Evolutionary conservation across 2,797 vertebrate genomes (phyloP).

Genomic region (Lepus townsendii): DNA sequence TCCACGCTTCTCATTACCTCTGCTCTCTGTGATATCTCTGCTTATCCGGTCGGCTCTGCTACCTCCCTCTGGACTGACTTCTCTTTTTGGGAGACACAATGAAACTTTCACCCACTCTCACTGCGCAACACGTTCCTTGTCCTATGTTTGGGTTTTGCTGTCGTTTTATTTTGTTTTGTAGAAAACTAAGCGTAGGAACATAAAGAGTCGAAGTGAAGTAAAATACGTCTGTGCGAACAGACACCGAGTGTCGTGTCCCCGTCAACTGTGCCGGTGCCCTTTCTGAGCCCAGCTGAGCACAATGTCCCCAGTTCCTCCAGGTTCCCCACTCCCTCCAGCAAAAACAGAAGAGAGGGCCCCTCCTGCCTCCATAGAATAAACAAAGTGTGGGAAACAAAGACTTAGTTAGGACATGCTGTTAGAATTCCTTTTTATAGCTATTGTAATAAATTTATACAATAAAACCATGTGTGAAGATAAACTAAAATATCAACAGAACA

Average conservation of each 20-base stretch:
- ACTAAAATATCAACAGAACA: neutral
- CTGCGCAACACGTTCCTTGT: neutral
- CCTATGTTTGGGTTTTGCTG: neutral
- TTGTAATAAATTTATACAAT: slow-evolving; percentile 17
- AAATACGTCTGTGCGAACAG: neutral
- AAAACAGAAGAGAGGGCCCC: neutral
- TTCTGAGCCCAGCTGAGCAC: neutral
- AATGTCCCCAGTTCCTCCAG: neutral
- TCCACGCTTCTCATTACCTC: neutral
- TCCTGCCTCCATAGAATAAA: neutral
- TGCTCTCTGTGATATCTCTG: neutral
- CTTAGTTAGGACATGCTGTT: neutral
- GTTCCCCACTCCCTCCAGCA: neutral
- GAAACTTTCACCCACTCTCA: slow-evolving; percentile 22
- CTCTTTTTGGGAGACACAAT: slow-evolving; percentile 35
- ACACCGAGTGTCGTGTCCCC: neutral
- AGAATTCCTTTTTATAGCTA: neutral
- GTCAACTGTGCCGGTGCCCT: neutral
- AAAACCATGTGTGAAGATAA: neutral
- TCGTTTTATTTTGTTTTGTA: neutral
- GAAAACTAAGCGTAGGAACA: slow-evolving; percentile 2
- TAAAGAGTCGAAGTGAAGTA: neutral
- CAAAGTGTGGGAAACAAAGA: slow-evolving; percentile 6
- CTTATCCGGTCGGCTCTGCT: neutral
- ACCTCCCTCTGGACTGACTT: neutral